Conservation (phyloP, 2,113 vertebrate species). For the Pituophis catenifer region DNA sequence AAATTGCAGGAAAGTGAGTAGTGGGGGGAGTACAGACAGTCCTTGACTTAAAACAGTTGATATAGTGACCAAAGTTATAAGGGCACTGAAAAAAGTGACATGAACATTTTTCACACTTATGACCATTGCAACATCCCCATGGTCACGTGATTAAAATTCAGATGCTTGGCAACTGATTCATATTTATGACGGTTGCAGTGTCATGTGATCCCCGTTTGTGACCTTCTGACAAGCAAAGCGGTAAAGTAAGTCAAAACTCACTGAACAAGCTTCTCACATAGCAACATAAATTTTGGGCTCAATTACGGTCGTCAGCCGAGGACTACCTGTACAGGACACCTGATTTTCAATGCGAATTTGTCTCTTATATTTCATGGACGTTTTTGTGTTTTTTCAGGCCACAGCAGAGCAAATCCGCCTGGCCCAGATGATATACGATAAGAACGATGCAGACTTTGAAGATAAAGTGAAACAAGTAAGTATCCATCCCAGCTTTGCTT, state of each 20-base stretch:
- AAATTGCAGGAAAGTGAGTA: no score
- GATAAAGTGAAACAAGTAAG: conserved; percentile 94
- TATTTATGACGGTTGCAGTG: not conserved
- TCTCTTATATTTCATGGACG: conserved; percentile 16
- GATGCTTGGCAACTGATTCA: not conserved
- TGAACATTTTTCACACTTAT: not conserved
- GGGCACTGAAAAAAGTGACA: not conserved
- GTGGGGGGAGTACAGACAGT: not conserved
- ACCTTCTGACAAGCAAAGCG: no score
- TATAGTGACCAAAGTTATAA: not conserved
- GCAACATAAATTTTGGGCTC: no score
- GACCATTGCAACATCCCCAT: not conserved
- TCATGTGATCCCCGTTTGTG: no score
- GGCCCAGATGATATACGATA: conserved; percentile 95
- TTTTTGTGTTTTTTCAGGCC: conserved; percentile 73
- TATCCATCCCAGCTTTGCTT: not conserved
- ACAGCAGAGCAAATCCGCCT: conserved; percentile 98
- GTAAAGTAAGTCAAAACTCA: not conserved
- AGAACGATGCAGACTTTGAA: conserved; percentile 95
- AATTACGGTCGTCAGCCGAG: not conserved
- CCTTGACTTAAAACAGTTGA: not conserved
- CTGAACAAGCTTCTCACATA: not conserved
- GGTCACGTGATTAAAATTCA: not conserved
- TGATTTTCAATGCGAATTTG: not conserved
- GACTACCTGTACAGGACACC: not conserved